These are phyloP conservation scores for Neogobius melanostomus DNA, from an alignment of 2,113 vertebrate genomes.

Conservation along the genomic window DNA sequence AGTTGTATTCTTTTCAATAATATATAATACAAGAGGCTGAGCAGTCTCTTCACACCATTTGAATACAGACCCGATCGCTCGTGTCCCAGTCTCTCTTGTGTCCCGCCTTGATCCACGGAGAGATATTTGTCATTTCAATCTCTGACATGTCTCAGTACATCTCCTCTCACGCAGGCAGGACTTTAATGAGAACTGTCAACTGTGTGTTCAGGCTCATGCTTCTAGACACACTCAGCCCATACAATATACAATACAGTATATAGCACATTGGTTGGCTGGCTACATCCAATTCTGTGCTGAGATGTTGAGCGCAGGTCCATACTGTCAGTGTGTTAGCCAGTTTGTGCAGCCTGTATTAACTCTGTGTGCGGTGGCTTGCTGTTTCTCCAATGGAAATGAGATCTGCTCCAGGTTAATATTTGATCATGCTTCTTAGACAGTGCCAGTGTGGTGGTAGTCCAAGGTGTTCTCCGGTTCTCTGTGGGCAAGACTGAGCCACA, in stretches of 20 bases:
- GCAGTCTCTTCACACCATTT: neutral
- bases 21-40: neutral
- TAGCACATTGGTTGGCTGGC: neutral
- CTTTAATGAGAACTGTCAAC: conserved; percentile 45
- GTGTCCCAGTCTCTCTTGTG: conserved; percentile 1
- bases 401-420: conserved; percentile 61
- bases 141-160: conserved; percentile 30
- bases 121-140: conserved; percentile 39
- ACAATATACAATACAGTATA: neutral
- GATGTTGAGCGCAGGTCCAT: conserved; percentile 6
- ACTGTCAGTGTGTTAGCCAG: conserved; percentile 17
- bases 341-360: conserved; percentile 30
- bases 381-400: conserved; percentile 36
- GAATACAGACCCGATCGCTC: conserved; percentile 16
- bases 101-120: conserved; percentile 1
- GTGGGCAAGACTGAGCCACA: conserved; percentile 11
- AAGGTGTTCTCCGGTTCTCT: neutral
- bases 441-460: neutral
- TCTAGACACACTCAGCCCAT: conserved; percentile 9
- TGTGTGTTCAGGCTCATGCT: conserved; percentile 5
- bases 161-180: conserved; percentile 20
- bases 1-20: neutral
- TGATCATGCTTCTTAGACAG: conserved; percentile 45
- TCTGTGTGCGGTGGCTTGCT: conserved; percentile 19
- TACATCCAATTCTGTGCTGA: neutral